Evolutionary conservation across 2,113 vertebrate species (phyloP).

Genomic region (Lynx canadensis): DNA sequence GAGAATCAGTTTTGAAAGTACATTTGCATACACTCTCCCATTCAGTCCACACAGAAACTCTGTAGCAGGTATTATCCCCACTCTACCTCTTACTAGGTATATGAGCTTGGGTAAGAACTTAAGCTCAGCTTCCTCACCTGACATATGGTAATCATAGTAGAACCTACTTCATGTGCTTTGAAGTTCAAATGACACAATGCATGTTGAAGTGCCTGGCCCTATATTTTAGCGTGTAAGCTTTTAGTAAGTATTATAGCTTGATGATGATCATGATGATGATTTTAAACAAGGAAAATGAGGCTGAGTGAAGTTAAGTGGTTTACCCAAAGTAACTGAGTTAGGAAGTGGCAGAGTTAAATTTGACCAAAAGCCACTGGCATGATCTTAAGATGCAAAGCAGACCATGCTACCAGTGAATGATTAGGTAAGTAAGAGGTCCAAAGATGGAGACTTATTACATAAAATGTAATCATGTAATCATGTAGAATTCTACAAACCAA

Average conservation of each 20-base stretch:
- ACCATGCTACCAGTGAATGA: background rate
- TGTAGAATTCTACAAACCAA: background rate
- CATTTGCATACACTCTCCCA: background rate
- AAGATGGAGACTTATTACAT: background rate
- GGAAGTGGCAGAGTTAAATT: background rate
- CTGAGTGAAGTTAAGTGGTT: background rate
- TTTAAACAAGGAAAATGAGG: background rate
- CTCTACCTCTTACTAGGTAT: background rate
- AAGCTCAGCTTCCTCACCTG: background rate
- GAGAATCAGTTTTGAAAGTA: background rate
- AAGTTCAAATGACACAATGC: background rate
- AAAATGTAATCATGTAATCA: background rate
- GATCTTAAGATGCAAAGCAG: background rate
- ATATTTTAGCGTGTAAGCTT: background rate
- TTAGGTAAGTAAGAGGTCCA: background rate
- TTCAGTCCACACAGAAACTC: background rate
- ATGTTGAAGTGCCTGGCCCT: background rate
- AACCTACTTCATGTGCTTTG: background rate
- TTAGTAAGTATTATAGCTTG: background rate
- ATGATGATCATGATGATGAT: background rate
- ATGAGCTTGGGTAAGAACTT: background rate
- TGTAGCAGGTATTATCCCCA: background rate
- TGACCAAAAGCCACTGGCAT: background rate
- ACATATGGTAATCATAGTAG: background rate
- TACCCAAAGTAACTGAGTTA: background rate